These are phyloP conservation scores for Sciurus vulgaris DNA, from an alignment of 2,797 vertebrate species.

Conservation along the genomic window DNA sequence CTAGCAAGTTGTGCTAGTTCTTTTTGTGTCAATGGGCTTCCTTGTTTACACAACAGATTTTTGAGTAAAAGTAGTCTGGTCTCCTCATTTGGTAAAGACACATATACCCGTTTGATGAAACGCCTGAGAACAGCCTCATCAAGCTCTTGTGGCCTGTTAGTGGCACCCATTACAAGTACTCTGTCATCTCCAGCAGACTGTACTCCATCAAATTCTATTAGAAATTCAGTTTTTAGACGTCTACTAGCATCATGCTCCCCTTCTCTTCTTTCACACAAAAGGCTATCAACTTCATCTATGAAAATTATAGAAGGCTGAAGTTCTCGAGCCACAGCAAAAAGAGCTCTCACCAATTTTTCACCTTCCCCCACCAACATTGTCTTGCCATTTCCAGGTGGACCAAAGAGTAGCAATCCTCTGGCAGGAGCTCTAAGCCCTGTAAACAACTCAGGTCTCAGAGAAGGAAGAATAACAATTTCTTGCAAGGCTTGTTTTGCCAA, in stretches of 20 bases:
- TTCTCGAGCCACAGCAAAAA: constrained; percentile 98
- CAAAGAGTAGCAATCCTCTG: constrained; percentile 96
- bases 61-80: too few species aligned
- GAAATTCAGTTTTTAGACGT: constrained; percentile 97
- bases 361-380: constrained; percentile 99
- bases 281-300: constrained; percentile 98
- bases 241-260: constrained; percentile 98
- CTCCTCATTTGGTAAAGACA: constrained; percentile 95
- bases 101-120: constrained; percentile 97
- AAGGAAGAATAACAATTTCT: too few species aligned
- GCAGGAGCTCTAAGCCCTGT: constrained; percentile 97
- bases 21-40: too few species aligned
- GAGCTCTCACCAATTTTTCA: constrained; percentile 97
- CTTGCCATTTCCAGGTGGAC: constrained; percentile 98
- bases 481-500: too few species aligned
- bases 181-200: constrained; percentile 95
- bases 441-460: too few species aligned
- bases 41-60: too few species aligned
- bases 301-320: constrained; percentile 98
- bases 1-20: too few species aligned
- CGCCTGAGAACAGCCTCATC: constrained; percentile 98
- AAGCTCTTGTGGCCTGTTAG: constrained; percentile 98
- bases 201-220: constrained; percentile 98
- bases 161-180: constrained; percentile 98
- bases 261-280: constrained; percentile 97